Evolutionary conservation across 2,888 invertebrate species (phyloP).

Genomic region (Brachypalpus laphriformis): DNA sequence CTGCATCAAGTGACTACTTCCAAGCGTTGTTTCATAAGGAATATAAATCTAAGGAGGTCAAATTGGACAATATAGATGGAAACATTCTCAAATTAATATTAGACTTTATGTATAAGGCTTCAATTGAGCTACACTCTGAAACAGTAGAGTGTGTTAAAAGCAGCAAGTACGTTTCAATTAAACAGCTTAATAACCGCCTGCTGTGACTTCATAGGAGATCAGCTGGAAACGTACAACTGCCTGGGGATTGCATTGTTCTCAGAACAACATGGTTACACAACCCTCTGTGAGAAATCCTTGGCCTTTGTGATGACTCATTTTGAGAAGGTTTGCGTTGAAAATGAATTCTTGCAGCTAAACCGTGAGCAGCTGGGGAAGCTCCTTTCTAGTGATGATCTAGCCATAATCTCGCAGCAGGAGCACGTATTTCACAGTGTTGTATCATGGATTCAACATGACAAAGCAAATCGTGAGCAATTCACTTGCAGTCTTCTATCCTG

Average conservation of each 20-base stretch:
- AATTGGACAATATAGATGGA: slow-evolving; percentile 11
- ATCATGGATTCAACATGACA: slow-evolving; percentile 31
- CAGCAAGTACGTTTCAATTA: slow-evolving; percentile 27
- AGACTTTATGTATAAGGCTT: slow-evolving; percentile 5
- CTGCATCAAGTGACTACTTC: slow-evolving; percentile 24
- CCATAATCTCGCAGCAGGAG: too few species aligned
- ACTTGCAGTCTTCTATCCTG: slow-evolving; percentile 5
- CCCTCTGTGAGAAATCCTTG: slow-evolving; percentile 9
- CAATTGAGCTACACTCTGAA: background rate
- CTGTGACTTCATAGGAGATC: slow-evolving; percentile 30
- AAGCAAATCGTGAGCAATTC: slow-evolving; percentile 6
- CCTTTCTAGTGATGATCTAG: too few species aligned
- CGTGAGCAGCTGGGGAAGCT: too few species aligned
- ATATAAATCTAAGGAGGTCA: slow-evolving; percentile 7
- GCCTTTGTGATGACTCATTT: slow-evolving; percentile 18
- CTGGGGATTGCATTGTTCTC: slow-evolving; percentile 34
- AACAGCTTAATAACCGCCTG: slow-evolving; percentile 1
- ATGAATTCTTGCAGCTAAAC: slow-evolving; percentile 31
- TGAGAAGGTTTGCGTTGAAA: slow-evolving; percentile 11
- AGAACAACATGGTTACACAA: slow-evolving; percentile 24
- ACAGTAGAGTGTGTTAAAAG: background rate
- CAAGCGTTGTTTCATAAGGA: slow-evolving; percentile 26
- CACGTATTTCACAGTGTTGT: slow-evolving; percentile 24
- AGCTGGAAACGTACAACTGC: slow-evolving; percentile 30
- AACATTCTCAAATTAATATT: background rate